A percentile compares a stretch with the other conserved stretches of the same genome.
These are phyloP conservation scores for Pogonomyrmex barbatus DNA, from an alignment of 1,140 invertebrate genomes.

Conservation along the genomic window DNA sequence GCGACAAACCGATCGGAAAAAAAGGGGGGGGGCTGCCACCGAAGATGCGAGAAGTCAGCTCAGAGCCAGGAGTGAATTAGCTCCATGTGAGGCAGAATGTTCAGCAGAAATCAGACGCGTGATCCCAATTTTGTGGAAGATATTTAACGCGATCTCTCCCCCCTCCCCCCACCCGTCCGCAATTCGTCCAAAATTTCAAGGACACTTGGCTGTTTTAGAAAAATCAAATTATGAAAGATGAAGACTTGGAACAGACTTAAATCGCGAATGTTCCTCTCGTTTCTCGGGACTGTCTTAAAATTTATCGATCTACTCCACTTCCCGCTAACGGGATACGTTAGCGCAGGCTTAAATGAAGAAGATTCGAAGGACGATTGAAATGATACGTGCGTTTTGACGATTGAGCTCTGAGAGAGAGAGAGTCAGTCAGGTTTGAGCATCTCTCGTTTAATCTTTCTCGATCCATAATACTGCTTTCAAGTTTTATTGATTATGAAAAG, in stretches of 20 bases:
- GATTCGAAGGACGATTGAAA: constrained; percentile 19
- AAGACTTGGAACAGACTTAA: neutral
- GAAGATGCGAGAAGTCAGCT: neutral
- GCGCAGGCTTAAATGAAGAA: constrained; percentile 51
- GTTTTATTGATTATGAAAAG: neutral
- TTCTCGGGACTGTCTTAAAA: constrained; percentile 41
- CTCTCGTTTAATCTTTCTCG: neutral
- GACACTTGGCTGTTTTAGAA: neutral
- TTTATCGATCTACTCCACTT: constrained; percentile 67
- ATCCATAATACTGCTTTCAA: neutral
- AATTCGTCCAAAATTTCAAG: neutral
- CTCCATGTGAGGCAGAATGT: neutral
- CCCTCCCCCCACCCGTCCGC: too few species aligned
- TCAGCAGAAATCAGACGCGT: neutral
- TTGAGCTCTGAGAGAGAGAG: neutral
- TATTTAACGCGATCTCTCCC: neutral
- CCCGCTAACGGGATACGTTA: constrained; percentile 23
- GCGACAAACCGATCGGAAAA: neutral
- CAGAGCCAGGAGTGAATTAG: neutral
- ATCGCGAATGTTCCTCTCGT: neutral
- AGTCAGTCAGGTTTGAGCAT: neutral
- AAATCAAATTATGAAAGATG: neutral
- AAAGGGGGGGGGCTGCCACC: neutral
- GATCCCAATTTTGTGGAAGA: neutral
- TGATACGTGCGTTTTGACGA: constrained; percentile 27